phyloP scores from a whole-genome alignment of 2,888 invertebrate species.

The Eudemis profundana region DNA sequence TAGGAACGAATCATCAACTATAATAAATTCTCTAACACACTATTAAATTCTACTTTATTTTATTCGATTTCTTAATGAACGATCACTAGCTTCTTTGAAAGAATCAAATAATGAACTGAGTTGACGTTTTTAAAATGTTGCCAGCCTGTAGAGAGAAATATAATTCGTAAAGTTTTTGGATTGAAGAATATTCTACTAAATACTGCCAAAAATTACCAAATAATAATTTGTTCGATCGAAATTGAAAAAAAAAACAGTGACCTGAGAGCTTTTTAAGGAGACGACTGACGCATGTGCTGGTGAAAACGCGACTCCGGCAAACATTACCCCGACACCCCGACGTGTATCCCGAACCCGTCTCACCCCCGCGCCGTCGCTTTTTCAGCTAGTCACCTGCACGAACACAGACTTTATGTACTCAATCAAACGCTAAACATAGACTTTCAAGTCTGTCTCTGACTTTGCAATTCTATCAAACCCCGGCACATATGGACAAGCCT shows the following conservation, averaged over 20 bases:
- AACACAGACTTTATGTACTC: constrained; percentile 23
- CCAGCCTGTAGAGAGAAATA: constrained; percentile 2
- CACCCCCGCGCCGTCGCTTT: constrained; percentile 24
- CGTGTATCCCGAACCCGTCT: constrained; percentile 17
- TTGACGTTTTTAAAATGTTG: constrained; percentile 28
- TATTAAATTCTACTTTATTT: constrained; percentile 10
- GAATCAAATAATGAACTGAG: constrained; percentile 21
- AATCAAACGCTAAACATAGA: background rate
- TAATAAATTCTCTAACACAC: constrained; percentile 5
- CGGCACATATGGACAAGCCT: no score
- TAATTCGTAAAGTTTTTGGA: background rate
- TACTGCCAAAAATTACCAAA: background rate
- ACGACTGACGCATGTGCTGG: constrained; percentile 39
- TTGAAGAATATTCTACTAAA: background rate
- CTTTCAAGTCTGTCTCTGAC: background rate
- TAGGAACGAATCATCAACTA: constrained; percentile 42
- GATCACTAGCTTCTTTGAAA: constrained; percentile 1
- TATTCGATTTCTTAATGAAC: background rate
- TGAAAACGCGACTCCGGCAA: constrained; percentile 44
- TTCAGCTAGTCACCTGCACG: constrained; percentile 22
- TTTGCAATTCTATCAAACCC: no score
- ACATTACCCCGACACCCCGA: constrained; percentile 17
- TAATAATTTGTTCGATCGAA: background rate
- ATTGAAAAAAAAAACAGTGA: background rate
- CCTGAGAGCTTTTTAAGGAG: constrained; percentile 5